These are phyloP conservation scores for Plutomurus gul DNA, from an alignment of 1,140 invertebrate genomes.

Conservation along the genomic window DNA sequence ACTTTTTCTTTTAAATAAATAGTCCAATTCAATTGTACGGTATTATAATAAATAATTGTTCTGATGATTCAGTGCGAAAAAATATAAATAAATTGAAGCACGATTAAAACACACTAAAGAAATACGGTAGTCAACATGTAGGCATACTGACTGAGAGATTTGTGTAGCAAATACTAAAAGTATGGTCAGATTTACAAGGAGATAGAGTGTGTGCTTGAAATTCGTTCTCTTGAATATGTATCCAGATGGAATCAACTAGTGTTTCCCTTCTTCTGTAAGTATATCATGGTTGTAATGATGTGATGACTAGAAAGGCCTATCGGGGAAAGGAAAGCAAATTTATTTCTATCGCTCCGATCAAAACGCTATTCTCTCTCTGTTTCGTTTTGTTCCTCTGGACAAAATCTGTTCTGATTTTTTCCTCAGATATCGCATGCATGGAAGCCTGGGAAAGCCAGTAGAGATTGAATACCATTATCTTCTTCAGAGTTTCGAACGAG, in stretches of 20 bases:
- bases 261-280: background rate
- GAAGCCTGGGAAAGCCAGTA: too few species aligned
- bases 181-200: background rate
- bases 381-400: background rate
- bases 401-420: constrained; percentile 23
- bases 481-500: background rate
- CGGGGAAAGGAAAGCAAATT: constrained; percentile 9
- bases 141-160: too few species aligned
- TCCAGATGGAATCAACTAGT: background rate
- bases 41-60: too few species aligned
- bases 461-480: background rate
- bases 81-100: too few species aligned
- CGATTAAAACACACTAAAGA: too few species aligned
- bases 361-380: background rate
- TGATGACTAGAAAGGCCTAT: background rate
- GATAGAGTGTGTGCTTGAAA: background rate
- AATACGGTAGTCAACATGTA: too few species aligned
- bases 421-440: background rate
- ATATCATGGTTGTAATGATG: background rate
- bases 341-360: constrained; percentile 2
- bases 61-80: too few species aligned
- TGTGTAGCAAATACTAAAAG: too few species aligned
- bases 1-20: too few species aligned
- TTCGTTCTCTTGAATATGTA: background rate
- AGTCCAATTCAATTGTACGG: too few species aligned